Evolutionary conservation across 2,888 invertebrate genomes (phyloP), one percentile per base, ranked within the genome.

Genomic region (Eudemis profundana): DNA sequence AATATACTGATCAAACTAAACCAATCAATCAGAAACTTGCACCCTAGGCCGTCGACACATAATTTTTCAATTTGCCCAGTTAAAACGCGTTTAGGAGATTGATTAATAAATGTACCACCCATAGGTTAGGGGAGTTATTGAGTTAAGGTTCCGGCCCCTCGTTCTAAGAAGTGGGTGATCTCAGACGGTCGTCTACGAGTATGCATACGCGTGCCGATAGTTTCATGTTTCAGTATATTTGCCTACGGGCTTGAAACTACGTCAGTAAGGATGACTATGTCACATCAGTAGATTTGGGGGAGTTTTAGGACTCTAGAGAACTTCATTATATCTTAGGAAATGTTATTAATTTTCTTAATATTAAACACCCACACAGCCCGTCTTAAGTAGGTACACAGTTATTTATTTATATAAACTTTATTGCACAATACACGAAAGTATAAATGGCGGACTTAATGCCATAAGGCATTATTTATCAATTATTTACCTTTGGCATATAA

Each of bases 51-150:
- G 84, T 85, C 84, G 81, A 74, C 87, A 86, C 86, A 87, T 87
- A 87, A 87, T 87, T 87, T 87, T 87, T 87, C 87, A 87, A 87
- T 87, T 87, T 86, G 82, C 83, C 81, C 86, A 83, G 86, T 87
- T 87, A 87, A 86, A 81, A 78, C 80, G 82, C 83, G 86, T 86
- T 89, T 84, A 87, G 84, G 84, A 86, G 90, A 89, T 89, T 87
- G 90, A 90, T 91, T 89, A 89, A 90, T 90, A 90, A 90, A 91
- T 91, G 89, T 87, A 82, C 78, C 77, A 69, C 72, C 69, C 72
- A 68, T 69, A 68, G 67, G 72, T 75, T 75, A 73, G 86, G 87
- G 86, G 78, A 79, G 79, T 83, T 83, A 87, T 87, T 82, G 81
- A 85, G 86, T 87, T 87, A 87, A 77, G 82, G 82, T 80, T 75